phyloP scores from a whole-genome alignment of 2,888 invertebrate genomes.

The Sphinx pinastri region DNA sequence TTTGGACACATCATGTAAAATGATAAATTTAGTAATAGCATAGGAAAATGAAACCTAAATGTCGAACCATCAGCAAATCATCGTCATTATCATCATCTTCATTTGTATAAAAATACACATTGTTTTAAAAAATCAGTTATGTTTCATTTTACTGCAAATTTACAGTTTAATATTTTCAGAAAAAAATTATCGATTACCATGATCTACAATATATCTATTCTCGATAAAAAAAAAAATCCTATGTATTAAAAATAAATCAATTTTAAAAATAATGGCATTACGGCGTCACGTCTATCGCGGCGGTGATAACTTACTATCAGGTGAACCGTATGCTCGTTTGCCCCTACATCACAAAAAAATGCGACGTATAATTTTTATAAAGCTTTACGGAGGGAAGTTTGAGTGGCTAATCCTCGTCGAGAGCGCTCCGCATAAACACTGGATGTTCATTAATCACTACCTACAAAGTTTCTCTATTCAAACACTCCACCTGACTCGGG shows the following conservation, averaged over 20 bases:
- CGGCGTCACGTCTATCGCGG: neutral
- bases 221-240: no score
- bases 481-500: slow-evolving; percentile 79
- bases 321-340: no score
- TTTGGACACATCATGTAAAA: neutral
- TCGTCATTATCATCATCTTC: no score
- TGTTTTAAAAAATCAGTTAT: no score
- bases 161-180: no score
- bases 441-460: slow-evolving; percentile 74
- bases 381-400: slow-evolving; percentile 22
- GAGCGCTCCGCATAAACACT: slow-evolving; percentile 70
- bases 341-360: no score
- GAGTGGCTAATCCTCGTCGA: slow-evolving; percentile 70
- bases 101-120: no score
- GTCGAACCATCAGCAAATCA: no score
- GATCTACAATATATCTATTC: neutral
- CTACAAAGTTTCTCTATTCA: slow-evolving; percentile 75
- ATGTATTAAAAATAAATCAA: neutral
- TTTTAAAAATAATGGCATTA: slow-evolving; percentile 1
- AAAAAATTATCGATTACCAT: neutral
- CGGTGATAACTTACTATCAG: no score
- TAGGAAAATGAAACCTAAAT: no score
- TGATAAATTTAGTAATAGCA: no score
- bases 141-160: no score
- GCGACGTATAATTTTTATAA: slow-evolving; percentile 18